These are phyloP conservation scores for Arge pagana DNA, from an alignment of 2,888 invertebrate genomes.

Conservation along the genomic window DNA sequence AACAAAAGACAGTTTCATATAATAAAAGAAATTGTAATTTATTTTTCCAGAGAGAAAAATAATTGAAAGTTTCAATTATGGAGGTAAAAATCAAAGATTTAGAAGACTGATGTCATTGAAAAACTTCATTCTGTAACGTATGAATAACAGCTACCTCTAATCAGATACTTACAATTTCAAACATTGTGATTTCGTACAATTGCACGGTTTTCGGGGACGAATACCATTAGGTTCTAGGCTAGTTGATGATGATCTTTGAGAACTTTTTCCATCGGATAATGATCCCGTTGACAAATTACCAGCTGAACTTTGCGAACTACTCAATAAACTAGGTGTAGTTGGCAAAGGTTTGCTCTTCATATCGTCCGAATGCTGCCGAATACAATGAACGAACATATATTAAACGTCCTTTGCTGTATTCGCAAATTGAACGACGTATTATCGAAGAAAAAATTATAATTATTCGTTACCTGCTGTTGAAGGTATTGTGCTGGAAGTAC, in stretches of 20 bases:
- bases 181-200: slow-evolving; percentile 98
- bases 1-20: slow-evolving; percentile 26
- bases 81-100: slow-evolving; percentile 19
- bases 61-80: background rate
- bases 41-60: background rate
- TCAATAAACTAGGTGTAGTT: slow-evolving; percentile 46
- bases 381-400: background rate
- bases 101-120: background rate
- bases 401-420: background rate
- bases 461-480: slow-evolving; percentile 51
- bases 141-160: background rate
- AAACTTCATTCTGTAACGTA: background rate
- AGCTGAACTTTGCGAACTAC: slow-evolving; percentile 44
- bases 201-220: slow-evolving; percentile 91
- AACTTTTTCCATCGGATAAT: slow-evolving; percentile 43
- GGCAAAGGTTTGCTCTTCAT: slow-evolving; percentile 45
- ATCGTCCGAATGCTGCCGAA: slow-evolving; percentile 41
- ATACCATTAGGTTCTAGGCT: slow-evolving; percentile 61
- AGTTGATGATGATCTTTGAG: slow-evolving; percentile 40
- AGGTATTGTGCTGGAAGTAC: slow-evolving; percentile 66
- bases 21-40: slow-evolving; percentile 13
- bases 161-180: slow-evolving; percentile 79
- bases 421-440: background rate
- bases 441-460: background rate
- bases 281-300: slow-evolving; percentile 42